These are phyloP conservation scores for Hydrochoerus hydrochaeris DNA, from an alignment of 2,113 vertebrate species.

Conservation along the genomic window DNA sequence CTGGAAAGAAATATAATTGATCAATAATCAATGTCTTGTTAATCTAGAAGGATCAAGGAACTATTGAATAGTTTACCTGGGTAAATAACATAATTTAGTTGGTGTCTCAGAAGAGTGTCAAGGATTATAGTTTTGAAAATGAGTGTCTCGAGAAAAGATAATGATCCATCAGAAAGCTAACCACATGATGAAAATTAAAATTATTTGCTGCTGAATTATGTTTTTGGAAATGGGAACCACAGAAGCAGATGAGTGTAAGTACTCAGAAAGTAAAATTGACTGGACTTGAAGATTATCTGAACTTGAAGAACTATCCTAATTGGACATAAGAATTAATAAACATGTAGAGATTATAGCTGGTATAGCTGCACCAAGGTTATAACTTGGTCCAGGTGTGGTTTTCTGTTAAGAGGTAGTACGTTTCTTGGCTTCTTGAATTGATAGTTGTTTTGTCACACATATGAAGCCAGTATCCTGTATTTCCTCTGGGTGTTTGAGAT, in stretches of 20 bases:
- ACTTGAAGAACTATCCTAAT: not conserved
- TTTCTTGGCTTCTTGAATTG: not conserved
- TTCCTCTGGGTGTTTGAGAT: not conserved
- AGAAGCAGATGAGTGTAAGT: not conserved
- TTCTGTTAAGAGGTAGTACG: not conserved
- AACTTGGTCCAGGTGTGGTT: not conserved
- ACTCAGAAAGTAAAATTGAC: not conserved
- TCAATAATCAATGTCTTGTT: not conserved
- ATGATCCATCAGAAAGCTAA: not conserved
- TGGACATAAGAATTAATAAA: not conserved
- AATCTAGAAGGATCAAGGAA: not conserved
- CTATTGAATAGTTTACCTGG: not conserved
- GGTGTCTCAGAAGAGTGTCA: not conserved
- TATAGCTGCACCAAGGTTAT: not conserved
- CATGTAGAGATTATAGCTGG: not conserved
- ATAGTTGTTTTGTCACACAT: not conserved
- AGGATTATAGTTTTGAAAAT: constrained; percentile 7
- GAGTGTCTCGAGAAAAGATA: not conserved
- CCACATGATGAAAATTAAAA: not conserved
- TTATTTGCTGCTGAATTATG: not conserved
- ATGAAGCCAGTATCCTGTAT: not conserved
- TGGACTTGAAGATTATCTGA: not conserved
- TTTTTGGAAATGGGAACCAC: not conserved
- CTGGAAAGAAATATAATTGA: not conserved
- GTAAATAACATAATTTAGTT: not conserved